Evolutionary conservation across 2,113 vertebrate species (phyloP).

Genomic region (Caracal caracal): DNA sequence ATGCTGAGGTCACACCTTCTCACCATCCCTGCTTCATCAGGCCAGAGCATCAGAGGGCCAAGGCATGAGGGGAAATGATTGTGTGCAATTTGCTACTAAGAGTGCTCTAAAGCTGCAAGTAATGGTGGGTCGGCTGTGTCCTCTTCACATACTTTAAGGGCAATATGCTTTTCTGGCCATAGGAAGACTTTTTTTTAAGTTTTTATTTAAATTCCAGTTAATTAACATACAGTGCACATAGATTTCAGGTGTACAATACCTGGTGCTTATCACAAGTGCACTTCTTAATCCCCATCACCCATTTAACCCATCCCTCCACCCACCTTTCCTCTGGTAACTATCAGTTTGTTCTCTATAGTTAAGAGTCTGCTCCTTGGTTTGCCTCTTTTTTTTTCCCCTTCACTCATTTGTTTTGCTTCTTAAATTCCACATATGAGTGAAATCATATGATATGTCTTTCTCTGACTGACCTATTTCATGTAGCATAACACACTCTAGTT

Average conservation of each 20-base stretch:
- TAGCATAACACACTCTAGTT: neutral
- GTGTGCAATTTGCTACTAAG: neutral
- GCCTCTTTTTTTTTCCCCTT: neutral
- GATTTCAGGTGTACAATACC: neutral
- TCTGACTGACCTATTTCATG: neutral
- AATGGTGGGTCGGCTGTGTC: no score
- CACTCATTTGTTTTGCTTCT: neutral
- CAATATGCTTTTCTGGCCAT: neutral
- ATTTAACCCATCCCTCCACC: neutral
- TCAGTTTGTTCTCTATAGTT: neutral
- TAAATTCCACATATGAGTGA: neutral
- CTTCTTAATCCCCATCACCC: neutral
- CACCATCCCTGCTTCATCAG: neutral
- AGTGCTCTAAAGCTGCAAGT: neutral
- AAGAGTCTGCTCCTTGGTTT: neutral
- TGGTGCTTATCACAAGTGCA: neutral
- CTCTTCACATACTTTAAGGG: neutral
- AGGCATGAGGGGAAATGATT: neutral
- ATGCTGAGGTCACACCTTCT: neutral
- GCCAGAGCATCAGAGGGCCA: neutral
- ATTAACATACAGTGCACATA: neutral
- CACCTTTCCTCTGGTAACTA: neutral
- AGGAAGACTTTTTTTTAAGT: neutral
- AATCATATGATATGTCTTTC: neutral
- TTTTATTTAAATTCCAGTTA: neutral